Evolutionary conservation across 2,797 vertebrate species (phyloP), one percentile per base, ranked within the genome.

Genomic region (Aeoliscus strigatus): DNA sequence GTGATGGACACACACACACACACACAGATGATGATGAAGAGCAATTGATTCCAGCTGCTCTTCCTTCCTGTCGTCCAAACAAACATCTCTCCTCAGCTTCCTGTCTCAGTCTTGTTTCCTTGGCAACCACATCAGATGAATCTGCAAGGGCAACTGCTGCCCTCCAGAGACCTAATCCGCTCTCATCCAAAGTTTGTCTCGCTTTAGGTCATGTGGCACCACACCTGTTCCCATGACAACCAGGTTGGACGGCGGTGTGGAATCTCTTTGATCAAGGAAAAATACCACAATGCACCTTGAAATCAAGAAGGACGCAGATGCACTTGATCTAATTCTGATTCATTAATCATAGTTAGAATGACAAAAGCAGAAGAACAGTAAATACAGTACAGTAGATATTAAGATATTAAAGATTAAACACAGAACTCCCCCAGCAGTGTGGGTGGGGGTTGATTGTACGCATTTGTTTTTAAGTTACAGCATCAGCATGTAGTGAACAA

Each of bases 151-250:
- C 79, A 76, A 78, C 78, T 79, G 82, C 84, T 58, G 81, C 82
- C 80, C 86, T 87, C 86, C 70, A 74, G 70, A 80, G 87, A 86
- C 80, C 86, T 77, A 81, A 82, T 82, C 82, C 84, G 83, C 82
- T 85, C 81, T 79, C 79, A 85, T 84, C 80, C 82, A 86, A 90
- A 89, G 82, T 89, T 90, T 86, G 81, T 81, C 79, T 86, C 80
- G 75, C 84, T 88, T 86, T 69, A 61, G 80, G 82, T 88, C 86
- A 87, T 79, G 83, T 89, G 85, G n/a, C n/a, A n/a, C n/a, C n/a
- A 84, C 76, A 81, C 75, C 73, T 72, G 87, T 89, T 90, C 81
- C 87, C 85, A 88, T 89, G 87, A 87, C 89, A 88, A 89, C 89
- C 82, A 88, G 86, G 87, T 89, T 83, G 82, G 72, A 84, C 82